phyloP scores from a whole-genome alignment of 2,888 invertebrate species.

The Auanema sp. region DNA sequence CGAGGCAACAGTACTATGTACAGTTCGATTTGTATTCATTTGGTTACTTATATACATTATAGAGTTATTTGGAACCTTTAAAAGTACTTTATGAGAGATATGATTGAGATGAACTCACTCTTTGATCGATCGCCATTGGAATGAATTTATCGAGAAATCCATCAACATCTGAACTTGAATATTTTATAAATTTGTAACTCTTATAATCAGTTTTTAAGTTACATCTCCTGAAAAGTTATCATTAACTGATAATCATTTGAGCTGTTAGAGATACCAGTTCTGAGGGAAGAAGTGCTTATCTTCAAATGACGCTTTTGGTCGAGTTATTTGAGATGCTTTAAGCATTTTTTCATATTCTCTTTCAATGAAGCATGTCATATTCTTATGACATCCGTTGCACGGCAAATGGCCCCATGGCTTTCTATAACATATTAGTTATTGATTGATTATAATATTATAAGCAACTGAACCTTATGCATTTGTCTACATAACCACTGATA shows the following conservation, averaged over 20 bases:
- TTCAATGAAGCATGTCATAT: constrained; percentile 58
- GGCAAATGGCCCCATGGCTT: constrained; percentile 34
- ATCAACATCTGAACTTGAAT: constrained; percentile 39
- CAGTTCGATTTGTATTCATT: constrained; percentile 39
- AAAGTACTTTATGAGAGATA: not conserved
- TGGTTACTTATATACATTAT: constrained; percentile 41
- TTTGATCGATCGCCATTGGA: constrained; percentile 28
- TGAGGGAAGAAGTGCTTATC: constrained; percentile 59
- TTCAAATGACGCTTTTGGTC: constrained; percentile 44
- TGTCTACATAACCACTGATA: constrained; percentile 57
- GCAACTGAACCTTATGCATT: constrained; percentile 49
- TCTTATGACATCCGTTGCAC: constrained; percentile 56
- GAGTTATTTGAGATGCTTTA: constrained; percentile 26
- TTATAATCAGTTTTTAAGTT: constrained; percentile 34
- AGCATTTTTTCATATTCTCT: constrained; percentile 52
- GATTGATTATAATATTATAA: not conserved
- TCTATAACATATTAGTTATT: constrained; percentile 20
- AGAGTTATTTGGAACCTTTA: constrained; percentile 40
- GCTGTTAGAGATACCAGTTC: constrained; percentile 53
- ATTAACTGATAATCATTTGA: no score
- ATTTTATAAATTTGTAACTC: constrained; percentile 40
- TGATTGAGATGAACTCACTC: constrained; percentile 21
- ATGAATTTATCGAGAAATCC: constrained; percentile 34
- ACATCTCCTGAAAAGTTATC: constrained; percentile 46
- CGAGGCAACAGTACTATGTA: constrained; percentile 49